A percentile compares a stretch with the other conserved stretches of the same genome.
phyloP scores from a whole-genome alignment of 2,797 vertebrate species.

The Rhinella marina region DNA sequence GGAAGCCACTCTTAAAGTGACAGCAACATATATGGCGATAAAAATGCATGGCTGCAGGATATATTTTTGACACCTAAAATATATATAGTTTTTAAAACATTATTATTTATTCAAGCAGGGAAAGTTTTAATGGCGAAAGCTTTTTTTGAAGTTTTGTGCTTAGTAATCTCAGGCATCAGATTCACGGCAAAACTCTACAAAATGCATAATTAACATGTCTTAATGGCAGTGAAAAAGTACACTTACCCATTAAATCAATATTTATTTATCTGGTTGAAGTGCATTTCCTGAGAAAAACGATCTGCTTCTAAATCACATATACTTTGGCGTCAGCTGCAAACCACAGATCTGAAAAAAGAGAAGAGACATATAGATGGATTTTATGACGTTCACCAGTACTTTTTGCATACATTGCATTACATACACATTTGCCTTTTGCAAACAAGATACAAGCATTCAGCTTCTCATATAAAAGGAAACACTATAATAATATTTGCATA shows the following conservation, averaged over 20 bases:
- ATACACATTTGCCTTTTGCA: not conserved
- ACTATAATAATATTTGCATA: too few species aligned
- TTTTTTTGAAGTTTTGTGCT: not conserved
- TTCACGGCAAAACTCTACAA: not conserved
- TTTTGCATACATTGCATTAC: not conserved
- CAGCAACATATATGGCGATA: too few species aligned
- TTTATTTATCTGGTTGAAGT: conserved; percentile 62
- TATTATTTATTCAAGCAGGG: not conserved
- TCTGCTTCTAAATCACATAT: conserved; percentile 57
- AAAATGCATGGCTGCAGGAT: not conserved
- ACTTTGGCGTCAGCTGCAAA: conserved; percentile 61
- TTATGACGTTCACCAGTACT: conserved; percentile 19
- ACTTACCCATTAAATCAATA: conserved; percentile 64
- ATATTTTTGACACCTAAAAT: not conserved
- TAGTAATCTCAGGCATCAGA: not conserved
- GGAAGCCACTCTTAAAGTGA: too few species aligned
- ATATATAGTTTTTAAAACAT: not conserved
- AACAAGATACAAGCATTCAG: not conserved
- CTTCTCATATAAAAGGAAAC: not conserved
- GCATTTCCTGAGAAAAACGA: conserved; percentile 61
- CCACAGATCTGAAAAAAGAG: conserved; percentile 50
- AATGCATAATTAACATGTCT: conserved; percentile 59
- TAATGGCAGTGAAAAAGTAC: conserved; percentile 49
- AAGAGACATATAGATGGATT: conserved; percentile 29
- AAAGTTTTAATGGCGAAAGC: not conserved